phyloP scores from a whole-genome alignment of 2,797 vertebrate genomes.

The Sandelia bainsii region DNA sequence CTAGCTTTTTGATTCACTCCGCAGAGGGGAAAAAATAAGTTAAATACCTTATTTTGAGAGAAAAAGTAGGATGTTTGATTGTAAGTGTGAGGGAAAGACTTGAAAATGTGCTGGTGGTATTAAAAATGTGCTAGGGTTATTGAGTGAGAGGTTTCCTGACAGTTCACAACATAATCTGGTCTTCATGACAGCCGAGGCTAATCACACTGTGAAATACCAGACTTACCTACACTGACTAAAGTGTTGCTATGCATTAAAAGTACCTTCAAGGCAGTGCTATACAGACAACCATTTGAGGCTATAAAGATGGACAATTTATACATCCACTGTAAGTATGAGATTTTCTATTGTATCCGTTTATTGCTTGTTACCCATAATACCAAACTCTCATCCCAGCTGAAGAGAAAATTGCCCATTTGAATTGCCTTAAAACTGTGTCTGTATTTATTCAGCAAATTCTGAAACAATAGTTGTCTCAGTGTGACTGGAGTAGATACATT shows the following conservation, averaged over 20 bases:
- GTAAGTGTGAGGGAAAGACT: conserved; percentile 38
- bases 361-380: conserved; percentile 22
- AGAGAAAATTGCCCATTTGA: conserved; percentile 33
- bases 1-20: conserved; percentile 61
- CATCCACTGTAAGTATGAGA: conserved; percentile 18
- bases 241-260: conserved; percentile 38
- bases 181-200: conserved; percentile 60
- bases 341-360: conserved; percentile 12
- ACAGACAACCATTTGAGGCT: conserved; percentile 11
- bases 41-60: conserved; percentile 49
- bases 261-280: conserved; percentile 17
- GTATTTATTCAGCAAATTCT: conserved; percentile 16
- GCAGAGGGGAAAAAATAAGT: conserved; percentile 15
- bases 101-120: conserved; percentile 49
- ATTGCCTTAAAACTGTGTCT: conserved; percentile 20
- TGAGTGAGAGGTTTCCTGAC: conserved; percentile 56
- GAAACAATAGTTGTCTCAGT: background rate
- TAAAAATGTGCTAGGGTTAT: conserved; percentile 57
- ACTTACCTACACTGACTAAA: conserved; percentile 49
- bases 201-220: conserved; percentile 58
- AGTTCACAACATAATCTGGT: conserved; percentile 59
- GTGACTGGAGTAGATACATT: conserved; percentile 1
- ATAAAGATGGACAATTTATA: conserved; percentile 17
- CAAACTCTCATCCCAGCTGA: conserved; percentile 22
- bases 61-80: conserved; percentile 48